Evolutionary conservation across 1,140 invertebrate species (phyloP), one percentile per base, ranked within the genome.

Genomic region (Eubasilissa regina): DNA sequence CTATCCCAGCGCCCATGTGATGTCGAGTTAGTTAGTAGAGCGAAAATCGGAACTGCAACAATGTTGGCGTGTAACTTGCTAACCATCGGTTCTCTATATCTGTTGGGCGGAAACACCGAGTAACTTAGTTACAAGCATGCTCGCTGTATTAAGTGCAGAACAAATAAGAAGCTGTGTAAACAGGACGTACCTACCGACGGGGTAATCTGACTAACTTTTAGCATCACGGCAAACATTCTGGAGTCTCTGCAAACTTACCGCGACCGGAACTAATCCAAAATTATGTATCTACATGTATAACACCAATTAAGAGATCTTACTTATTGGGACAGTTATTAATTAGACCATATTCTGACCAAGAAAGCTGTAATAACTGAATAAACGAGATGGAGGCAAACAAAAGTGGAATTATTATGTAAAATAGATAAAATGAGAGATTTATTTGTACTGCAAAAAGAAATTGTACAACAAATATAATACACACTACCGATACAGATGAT

Each of bases 81-180:
- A 17, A 8, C 35, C 66, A 70, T 70, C 35, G 66, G 45, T 70
- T 70, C 47, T 13, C 44, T 51, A 70, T 13, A 21, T 19, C 62
- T 66, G 64, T 15, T 19, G n/a, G 12, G 19, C 12, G 19, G 58
- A 62, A 13, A 12, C 17, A 11, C 19, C 19, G 21, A 21, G 15
- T 70, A 53, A 70, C 19, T 70, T 19, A 70, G n/a, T 70, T 51
- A 19, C 19, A 0, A 51, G 15, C 66, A 51, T 44, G 25, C 60
- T 64, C 25, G 66, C 25, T 21, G 15, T 70, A 70, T 17, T 70
- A 58, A 43, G 11, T 17, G 17, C 66, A 48, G 45, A 25, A 51
- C 66, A 70, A 64, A 70, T 48, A 70, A 70, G 47, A 51, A 25
- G 47, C 47, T 48, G 47, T 48, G 66, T 21, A 51, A 70, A 70